These are phyloP conservation scores for Staurois parvus DNA, from an alignment of 2,797 vertebrate species.

Conservation along the genomic window DNA sequence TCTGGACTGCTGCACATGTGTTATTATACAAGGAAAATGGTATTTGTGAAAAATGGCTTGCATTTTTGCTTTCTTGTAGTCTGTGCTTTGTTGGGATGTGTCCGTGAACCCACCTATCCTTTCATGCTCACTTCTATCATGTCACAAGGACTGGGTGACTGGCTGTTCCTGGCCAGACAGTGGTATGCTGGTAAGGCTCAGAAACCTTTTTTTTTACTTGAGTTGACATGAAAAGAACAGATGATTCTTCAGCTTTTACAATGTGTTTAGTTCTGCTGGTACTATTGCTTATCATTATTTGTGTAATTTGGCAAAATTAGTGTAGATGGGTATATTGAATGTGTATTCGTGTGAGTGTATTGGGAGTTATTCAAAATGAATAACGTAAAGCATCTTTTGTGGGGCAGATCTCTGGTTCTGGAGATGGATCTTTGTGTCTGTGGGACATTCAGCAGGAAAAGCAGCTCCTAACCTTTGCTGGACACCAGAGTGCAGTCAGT, in stretches of 20 bases:
- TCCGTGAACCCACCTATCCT: slow-evolving; percentile 65
- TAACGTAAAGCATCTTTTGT: not conserved
- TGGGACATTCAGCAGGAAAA: slow-evolving; percentile 78
- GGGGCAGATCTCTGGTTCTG: slow-evolving; percentile 84
- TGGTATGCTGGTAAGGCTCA: slow-evolving; percentile 71
- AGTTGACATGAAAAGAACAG: not conserved
- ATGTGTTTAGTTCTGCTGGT: too few species aligned
- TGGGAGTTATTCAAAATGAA: too few species aligned
- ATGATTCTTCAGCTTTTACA: not conserved
- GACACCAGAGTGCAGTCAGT: slow-evolving; percentile 77
- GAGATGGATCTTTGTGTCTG: slow-evolving; percentile 80
- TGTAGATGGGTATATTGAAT: not conserved
- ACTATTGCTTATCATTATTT: too few species aligned
- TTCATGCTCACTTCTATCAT: slow-evolving; percentile 72
- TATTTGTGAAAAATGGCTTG: not conserved
- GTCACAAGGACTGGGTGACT: slow-evolving; percentile 89
- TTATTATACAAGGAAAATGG: not conserved
- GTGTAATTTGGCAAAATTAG: not conserved
- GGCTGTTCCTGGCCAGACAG: slow-evolving; percentile 81
- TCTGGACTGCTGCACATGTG: not conserved
- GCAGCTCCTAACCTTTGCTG: slow-evolving; percentile 75
- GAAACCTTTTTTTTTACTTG: not conserved
- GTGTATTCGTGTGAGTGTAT: not conserved
- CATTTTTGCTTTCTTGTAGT: slow-evolving; percentile 68
- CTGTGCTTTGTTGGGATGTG: slow-evolving; percentile 84